Evolutionary conservation across 1,140 invertebrate genomes (phyloP), one percentile per base, ranked within the genome.

Genomic region (Chymomyza costata): DNA sequence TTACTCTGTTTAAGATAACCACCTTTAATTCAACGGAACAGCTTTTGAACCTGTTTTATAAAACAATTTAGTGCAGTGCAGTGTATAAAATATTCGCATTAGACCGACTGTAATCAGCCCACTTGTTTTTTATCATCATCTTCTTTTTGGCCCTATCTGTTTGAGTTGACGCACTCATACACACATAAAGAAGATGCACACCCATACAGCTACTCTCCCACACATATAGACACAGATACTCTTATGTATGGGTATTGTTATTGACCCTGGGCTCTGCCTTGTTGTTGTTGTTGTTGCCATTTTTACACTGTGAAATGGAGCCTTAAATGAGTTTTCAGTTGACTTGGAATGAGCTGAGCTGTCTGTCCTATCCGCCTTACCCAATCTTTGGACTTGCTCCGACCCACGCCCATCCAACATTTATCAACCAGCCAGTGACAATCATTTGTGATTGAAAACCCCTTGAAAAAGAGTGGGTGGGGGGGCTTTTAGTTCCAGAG

Each of bases 291-390:
- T 35, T 7, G 14, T 11, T 15, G 16, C 14, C 43, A 59, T 58
- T n/a, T 56, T 58, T 62, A 38, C 51, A 74, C 57, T 74, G 69
- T 74, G 69, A 74, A 74, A 74, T 74, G 69, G 69, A 74, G 60
- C 69, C 69, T 74, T 74, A 74, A 74, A 74, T 74, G 69, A 74
- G 69, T 74, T 74, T 74, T 74, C 69, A 74, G 69, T 74, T 73
- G 69, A 68, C 59, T 74, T 74, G 69, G 52, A 50, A 55, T 54
- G 37, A 45, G 34, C 18, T 49, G 5, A 6, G n/a, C 25, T 6
- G 10, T 28, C 5, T 28, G 45, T 54, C 32, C 38, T 54, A 30
- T 46, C 40, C 31, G 3, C 16, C 8, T 25, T n/a, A n/a, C n/a
- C n/a, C 21, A 8, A 25, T 34, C 25, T 21, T n/a, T n/a, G n/a